These are phyloP conservation scores for Rallus crepitans DNA, from an alignment of 2,797 vertebrate genomes.

Conservation along the genomic window DNA sequence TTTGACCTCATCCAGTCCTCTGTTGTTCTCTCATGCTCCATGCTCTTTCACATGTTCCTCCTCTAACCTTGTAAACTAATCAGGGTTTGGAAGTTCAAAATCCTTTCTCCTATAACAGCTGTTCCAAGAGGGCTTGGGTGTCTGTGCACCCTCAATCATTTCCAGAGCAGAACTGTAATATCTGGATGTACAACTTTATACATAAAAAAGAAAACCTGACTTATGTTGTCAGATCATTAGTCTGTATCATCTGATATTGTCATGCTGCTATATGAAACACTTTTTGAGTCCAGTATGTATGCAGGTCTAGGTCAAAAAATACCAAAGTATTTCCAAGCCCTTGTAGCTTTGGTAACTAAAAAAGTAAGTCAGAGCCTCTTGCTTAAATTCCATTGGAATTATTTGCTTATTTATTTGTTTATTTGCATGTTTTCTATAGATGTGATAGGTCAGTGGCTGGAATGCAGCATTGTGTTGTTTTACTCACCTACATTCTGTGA, in stretches of 20 bases:
- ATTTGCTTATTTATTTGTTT: background rate
- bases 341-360: background rate
- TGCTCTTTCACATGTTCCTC: background rate
- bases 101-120: background rate
- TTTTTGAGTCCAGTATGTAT: background rate
- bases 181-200: background rate
- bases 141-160: background rate
- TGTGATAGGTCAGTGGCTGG: background rate
- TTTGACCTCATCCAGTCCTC: slow-evolving; percentile 15
- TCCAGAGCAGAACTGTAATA: background rate
- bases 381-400: background rate
- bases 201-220: rapidly evolving
- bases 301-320: background rate
- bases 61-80: slow-evolving; percentile 16
- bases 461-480: background rate
- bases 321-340: background rate
- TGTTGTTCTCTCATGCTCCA: background rate
- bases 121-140: background rate
- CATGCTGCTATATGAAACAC: background rate
- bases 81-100: background rate
- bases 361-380: background rate
- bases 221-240: background rate
- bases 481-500: background rate
- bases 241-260: background rate
- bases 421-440: background rate